Evolutionary conservation across 2,888 invertebrate genomes (phyloP).

Genomic region (Pocota personata): DNA sequence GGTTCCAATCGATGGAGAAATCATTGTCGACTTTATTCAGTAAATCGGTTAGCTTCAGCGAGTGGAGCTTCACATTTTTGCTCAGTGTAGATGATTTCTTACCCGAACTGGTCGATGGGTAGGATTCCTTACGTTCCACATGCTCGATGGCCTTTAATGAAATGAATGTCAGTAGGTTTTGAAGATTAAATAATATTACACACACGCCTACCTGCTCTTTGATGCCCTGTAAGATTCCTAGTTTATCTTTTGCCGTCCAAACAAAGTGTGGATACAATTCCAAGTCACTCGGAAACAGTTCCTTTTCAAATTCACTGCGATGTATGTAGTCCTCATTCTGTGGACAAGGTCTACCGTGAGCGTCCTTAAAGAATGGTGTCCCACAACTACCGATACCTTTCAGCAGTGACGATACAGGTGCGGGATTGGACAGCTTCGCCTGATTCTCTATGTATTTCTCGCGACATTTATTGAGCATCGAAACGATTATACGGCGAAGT

Average conservation of each 20-base stretch:
- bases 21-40: slow-evolving; percentile 68
- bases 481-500: slow-evolving; percentile 19
- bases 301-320: slow-evolving; percentile 79
- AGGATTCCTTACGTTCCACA: slow-evolving; percentile 58
- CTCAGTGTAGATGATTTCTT: slow-evolving; percentile 2
- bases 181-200: too few relatives aligned
- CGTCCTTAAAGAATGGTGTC: slow-evolving; percentile 86
- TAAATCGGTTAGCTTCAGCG: slow-evolving; percentile 70
- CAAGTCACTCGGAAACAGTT: slow-evolving; percentile 83
- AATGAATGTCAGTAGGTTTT: background rate
- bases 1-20: slow-evolving; percentile 81
- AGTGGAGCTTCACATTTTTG: slow-evolving; percentile 62
- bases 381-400: slow-evolving; percentile 54
- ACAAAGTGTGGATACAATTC: slow-evolving; percentile 82
- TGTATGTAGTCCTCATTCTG: slow-evolving; percentile 86
- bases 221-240: slow-evolving; percentile 83
- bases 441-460: slow-evolving; percentile 53
- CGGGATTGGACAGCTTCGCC: slow-evolving; percentile 22
- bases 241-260: slow-evolving; percentile 86
- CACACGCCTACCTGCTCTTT: slow-evolving; percentile 81
- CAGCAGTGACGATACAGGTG: background rate
- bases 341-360: slow-evolving; percentile 84
- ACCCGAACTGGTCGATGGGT: slow-evolving; percentile 59
- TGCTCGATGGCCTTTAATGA: slow-evolving; percentile 75
- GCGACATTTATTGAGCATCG: slow-evolving; percentile 56